phyloP scores from a whole-genome alignment of 2,113 vertebrate species.

The Donacobius atricapilla region DNA sequence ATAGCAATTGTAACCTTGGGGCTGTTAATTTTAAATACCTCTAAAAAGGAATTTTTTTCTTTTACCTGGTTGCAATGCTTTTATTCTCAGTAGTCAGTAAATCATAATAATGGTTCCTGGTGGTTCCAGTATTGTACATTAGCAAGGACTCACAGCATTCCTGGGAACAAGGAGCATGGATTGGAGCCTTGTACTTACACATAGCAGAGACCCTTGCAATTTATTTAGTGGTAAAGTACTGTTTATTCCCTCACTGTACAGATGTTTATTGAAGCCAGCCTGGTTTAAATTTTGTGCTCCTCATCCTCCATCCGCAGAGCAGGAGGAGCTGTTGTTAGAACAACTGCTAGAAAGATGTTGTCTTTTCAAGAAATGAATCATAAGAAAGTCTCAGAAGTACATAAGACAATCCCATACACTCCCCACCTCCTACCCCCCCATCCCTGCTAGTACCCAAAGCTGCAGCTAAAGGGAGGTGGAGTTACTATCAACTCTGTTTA shows the following conservation, averaged over 20 bases:
- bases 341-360: conserved; percentile 14
- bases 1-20: neutral
- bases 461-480: neutral
- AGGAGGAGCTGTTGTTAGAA: neutral
- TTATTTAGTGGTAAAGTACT: neutral
- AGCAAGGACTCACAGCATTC: neutral
- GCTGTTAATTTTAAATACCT: neutral
- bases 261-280: neutral
- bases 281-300: neutral
- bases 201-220: neutral
- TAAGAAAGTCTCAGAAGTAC: neutral
- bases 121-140: neutral
- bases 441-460: neutral
- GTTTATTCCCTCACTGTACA: neutral
- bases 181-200: neutral
- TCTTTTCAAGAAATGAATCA: conserved; percentile 18
- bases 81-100: neutral
- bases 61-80: neutral
- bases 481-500: neutral
- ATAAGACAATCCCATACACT: neutral
- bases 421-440: neutral
- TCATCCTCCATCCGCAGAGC: neutral
- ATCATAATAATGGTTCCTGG: neutral
- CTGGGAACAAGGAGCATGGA: neutral
- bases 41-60: neutral